Percentiles rank a stretch among this genome's conserved stretches.
Conservation (phyloP, 2,797 vertebrate genomes). For the Parauchenoglanis ngamensis region DNA sequence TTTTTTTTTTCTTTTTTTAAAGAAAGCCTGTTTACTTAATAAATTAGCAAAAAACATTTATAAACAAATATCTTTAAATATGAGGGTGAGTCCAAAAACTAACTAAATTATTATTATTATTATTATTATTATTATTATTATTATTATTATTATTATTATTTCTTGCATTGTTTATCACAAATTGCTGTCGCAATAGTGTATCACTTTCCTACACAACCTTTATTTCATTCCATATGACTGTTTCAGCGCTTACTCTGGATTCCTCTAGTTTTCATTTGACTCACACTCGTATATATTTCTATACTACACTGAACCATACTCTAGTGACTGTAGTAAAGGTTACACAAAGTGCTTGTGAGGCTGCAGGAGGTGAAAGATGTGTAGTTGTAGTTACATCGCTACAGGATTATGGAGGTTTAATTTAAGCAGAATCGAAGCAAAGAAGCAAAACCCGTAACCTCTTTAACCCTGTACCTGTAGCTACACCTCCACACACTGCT, state of each 20-base stretch:
- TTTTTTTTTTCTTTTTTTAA: no score
- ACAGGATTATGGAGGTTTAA: background rate
- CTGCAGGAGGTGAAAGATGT: slow-evolving; percentile 9
- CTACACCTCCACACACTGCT: slow-evolving; percentile 30
- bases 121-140: no score
- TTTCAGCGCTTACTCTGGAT: background rate
- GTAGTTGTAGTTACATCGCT: background rate
- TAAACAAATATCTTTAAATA: background rate
- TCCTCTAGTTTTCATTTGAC: background rate
- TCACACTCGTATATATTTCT: background rate
- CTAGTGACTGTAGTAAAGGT: background rate
- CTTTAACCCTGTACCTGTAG: slow-evolving; percentile 17
- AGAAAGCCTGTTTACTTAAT: background rate
- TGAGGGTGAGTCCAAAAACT: background rate
- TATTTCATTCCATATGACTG: background rate
- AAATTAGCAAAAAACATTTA: background rate
- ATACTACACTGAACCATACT: background rate
- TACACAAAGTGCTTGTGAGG: background rate
- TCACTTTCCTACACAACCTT: background rate
- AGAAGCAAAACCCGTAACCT: background rate
- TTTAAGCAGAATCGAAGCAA: background rate
- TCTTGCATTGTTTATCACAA: background rate
- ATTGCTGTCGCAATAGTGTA: background rate
- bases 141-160: no score
- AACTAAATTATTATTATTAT: no score